Conservation (phyloP, 2,797 vertebrate genomes). For the Fistularia tabacaria region DNA sequence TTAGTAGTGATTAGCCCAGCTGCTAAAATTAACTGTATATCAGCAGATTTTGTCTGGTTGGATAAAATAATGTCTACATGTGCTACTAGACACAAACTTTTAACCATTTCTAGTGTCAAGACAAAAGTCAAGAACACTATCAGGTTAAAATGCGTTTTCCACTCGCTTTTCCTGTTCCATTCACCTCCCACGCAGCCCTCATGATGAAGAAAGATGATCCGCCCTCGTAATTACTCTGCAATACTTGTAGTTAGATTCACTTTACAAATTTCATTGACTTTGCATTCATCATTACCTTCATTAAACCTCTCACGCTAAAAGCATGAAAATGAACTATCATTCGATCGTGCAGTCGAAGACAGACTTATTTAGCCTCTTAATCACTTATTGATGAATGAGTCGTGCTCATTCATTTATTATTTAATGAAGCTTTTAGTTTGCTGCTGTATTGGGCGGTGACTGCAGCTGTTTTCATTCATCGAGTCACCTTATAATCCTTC, state of each 20-base stretch:
- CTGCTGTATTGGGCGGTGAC: conserved; percentile 12
- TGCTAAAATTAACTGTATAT: no score
- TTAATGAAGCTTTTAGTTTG: conserved; percentile 38
- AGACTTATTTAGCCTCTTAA: conserved; percentile 40
- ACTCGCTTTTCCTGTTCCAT: no score
- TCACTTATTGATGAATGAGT: conserved; percentile 39
- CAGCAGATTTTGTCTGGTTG: no score
- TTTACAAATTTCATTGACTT: conserved; percentile 4
- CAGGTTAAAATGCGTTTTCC: no score
- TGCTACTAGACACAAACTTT: no score
- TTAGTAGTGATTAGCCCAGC: no score
- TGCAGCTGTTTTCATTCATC: conserved; percentile 11
- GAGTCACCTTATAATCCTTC: no score
- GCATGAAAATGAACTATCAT: conserved; percentile 37
- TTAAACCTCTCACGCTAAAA: conserved; percentile 18
- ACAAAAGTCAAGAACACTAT: no score
- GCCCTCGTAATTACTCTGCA: not conserved
- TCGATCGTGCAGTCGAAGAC: conserved; percentile 21
- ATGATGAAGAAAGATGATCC: not conserved
- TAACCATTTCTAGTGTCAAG: no score
- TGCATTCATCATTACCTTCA: conserved; percentile 8
- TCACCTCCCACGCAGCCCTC: no score
- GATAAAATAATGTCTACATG: no score
- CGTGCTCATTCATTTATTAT: conserved; percentile 38
- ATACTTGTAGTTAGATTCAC: conserved; percentile 1